Percentiles rank a stretch among this genome's conserved stretches.
Evolutionary conservation across 2,113 vertebrate species (phyloP).

Genomic region (Myanophis thanlyinensis): DNA sequence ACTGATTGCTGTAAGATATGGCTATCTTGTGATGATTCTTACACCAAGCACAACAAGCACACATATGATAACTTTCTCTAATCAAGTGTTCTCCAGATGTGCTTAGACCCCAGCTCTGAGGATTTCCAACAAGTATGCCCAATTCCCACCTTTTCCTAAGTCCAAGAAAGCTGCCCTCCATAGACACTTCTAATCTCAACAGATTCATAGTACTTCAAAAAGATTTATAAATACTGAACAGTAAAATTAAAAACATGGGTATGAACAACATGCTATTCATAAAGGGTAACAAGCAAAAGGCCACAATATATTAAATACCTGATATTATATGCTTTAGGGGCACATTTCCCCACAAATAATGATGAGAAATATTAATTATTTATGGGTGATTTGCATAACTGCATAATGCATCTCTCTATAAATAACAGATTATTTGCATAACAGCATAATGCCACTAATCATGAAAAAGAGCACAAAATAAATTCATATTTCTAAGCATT

Average conservation of each 20-base stretch:
- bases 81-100: not conserved
- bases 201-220: not conserved
- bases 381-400: constrained; percentile 33
- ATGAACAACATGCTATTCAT: not conserved
- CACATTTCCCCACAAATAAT: constrained; percentile 27
- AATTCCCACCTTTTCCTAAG: not conserved
- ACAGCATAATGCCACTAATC: constrained; percentile 33
- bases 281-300: not conserved
- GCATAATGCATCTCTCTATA: constrained; percentile 37
- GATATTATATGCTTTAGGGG: constrained; percentile 33
- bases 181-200: not conserved
- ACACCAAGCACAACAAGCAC: not conserved
- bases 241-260: not conserved
- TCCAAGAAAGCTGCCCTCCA: not conserved
- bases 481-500: constrained; percentile 29
- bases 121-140: not conserved
- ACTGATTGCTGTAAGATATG: not conserved
- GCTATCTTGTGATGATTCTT: not conserved
- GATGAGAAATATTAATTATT: constrained; percentile 37
- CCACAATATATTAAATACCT: constrained; percentile 23
- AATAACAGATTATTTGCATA: constrained; percentile 39
- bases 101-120: not conserved
- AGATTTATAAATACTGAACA: not conserved
- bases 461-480: constrained; percentile 28
- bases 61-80: not conserved